Percentiles rank a stretch among this genome's conserved stretches.
phyloP scores from a whole-genome alignment of 1,140 invertebrate species.

The Pseudomyrmex dendroicus region DNA sequence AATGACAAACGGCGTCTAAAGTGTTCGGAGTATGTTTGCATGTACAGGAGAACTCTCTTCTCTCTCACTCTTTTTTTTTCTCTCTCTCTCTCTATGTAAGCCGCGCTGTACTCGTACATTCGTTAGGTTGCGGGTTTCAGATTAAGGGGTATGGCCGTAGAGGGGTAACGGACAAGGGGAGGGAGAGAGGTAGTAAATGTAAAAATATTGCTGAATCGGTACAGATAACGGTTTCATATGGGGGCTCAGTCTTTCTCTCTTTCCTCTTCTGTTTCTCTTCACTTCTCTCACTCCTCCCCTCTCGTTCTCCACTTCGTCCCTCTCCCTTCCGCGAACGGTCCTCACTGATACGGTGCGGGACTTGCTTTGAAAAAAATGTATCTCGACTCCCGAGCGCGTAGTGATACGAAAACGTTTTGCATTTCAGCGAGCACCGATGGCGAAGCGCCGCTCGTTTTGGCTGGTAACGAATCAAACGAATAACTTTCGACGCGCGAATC shows the following conservation, averaged over 20 bases:
- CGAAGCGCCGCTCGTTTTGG: constrained; percentile 67
- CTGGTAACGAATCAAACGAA: constrained; percentile 76
- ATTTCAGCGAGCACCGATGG: constrained; percentile 76
- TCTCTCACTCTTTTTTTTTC: no score
- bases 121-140: constrained; percentile 79
- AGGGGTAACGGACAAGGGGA: constrained; percentile 58
- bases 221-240: constrained; percentile 81
- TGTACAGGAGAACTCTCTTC: constrained; percentile 26
- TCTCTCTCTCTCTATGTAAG: constrained; percentile 59
- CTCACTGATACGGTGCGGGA: constrained; percentile 70
- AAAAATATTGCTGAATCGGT: constrained; percentile 83
- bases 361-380: constrained; percentile 79
- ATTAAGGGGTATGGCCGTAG: constrained; percentile 74
- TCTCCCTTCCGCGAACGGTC: constrained; percentile 2
- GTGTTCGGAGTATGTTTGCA: constrained; percentile 65
- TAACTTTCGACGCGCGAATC: constrained; percentile 76
- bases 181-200: constrained; percentile 74
- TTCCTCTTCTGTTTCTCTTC: background rate
- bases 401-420: constrained; percentile 78
- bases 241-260: constrained; percentile 65
- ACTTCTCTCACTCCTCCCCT: constrained; percentile 21
- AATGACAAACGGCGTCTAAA: constrained; percentile 71
- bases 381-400: constrained; percentile 73
- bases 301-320: background rate
- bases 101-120: constrained; percentile 75